These are phyloP conservation scores for Melanocharis versteri DNA, from an alignment of 2,113 vertebrate genomes.

Conservation along the genomic window DNA sequence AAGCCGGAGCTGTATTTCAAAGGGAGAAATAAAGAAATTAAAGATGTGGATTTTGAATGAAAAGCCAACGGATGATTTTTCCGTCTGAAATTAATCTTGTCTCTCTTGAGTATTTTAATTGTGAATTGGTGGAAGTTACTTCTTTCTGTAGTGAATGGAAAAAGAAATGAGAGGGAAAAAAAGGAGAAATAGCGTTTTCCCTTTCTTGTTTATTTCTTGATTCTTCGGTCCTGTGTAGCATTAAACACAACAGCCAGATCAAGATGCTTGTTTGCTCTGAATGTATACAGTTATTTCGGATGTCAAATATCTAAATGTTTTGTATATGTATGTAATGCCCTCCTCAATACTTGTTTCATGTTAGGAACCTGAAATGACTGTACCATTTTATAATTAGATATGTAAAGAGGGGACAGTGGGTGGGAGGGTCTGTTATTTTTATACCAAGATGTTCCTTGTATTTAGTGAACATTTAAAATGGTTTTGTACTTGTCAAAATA, in stretches of 20 bases:
- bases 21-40: neutral
- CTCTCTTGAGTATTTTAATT: neutral
- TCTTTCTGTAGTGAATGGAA: neutral
- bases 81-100: neutral
- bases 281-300: constrained; percentile 61
- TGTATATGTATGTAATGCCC: constrained; percentile 49
- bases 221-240: neutral
- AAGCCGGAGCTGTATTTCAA: neutral
- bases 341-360: constrained; percentile 50
- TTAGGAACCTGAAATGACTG: constrained; percentile 53
- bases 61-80: neutral
- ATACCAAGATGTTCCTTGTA: constrained; percentile 69
- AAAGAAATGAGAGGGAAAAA: fast-evolving
- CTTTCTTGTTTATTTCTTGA: neutral
- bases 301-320: constrained; percentile 55
- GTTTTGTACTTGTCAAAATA: constrained; percentile 75
- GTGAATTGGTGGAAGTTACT: neutral
- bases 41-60: neutral
- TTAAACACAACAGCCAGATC: constrained; percentile 22
- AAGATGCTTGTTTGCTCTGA: constrained; percentile 58
- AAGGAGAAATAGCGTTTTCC: neutral
- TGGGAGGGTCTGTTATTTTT: constrained; percentile 72
- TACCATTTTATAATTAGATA: constrained; percentile 74
- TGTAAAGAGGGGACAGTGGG: constrained; percentile 33
- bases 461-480: constrained; percentile 66